A percentile compares a stretch with the other conserved stretches of the same genome.
These are phyloP conservation scores for rat (Rattus norvegicus) DNA, from an alignment of 2,113 vertebrate species.

Conservation along the genomic window GRCr8 NC_086024.1:117841501-117842000, in stretches of 20 bases:
- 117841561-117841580: too few species aligned
- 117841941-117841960: not conserved
- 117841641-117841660: too few species aligned
- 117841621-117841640: too few species aligned
- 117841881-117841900: not conserved
- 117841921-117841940: not conserved
- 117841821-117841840: not conserved
- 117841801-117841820: rapidly evolving
- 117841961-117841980: not conserved
- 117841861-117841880: not conserved
- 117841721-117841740: too few species aligned
- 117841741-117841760: not conserved
- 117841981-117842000: not conserved
- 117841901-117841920: not conserved
- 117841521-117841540: not conserved
- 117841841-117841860: not conserved
- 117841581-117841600: too few species aligned
- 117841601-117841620: too few species aligned
- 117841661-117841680: too few species aligned
- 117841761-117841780: not conserved
- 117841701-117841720: too few species aligned
- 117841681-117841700: too few species aligned
- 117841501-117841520: not conserved
- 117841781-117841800: not conserved
- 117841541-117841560: not conserved